Evolutionary conservation across 2,113 vertebrate species (phyloP).

Genomic region (Phaethon lepturus): DNA sequence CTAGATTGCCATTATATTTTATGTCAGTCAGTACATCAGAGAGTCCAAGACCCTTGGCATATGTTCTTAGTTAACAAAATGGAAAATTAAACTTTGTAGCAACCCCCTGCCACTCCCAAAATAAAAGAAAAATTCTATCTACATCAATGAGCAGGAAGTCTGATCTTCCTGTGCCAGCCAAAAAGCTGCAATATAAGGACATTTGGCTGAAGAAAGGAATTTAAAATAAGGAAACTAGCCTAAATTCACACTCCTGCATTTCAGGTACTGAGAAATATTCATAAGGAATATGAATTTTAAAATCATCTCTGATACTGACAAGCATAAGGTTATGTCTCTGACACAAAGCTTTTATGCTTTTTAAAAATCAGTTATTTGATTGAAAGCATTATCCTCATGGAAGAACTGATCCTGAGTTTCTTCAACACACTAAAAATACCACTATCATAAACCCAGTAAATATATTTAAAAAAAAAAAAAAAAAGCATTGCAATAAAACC

Average conservation of each 20-base stretch:
- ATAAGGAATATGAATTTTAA: neutral
- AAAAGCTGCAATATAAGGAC: constrained; percentile 28
- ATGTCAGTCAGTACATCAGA: constrained; percentile 67
- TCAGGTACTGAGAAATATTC: neutral
- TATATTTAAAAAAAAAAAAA: neutral
- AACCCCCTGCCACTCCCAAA: constrained; percentile 68
- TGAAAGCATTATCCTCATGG: neutral
- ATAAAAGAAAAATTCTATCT: constrained; percentile 68
- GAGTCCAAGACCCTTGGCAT: constrained; percentile 67
- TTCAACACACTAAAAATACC: neutral
- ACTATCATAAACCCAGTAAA: rapidly evolving
- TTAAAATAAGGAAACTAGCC: constrained; percentile 21
- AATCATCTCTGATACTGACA: neutral
- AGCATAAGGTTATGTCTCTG: neutral
- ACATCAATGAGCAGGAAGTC: constrained; percentile 59
- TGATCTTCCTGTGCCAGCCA: constrained; percentile 50
- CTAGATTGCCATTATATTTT: constrained; percentile 64
- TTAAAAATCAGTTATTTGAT: neutral
- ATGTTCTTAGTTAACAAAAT: constrained; percentile 74
- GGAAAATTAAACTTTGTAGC: constrained; percentile 71
- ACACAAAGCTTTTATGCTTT: neutral
- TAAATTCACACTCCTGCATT: neutral
- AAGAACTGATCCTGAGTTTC: neutral
- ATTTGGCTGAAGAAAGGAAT: constrained; percentile 34
- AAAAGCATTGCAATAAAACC: rapidly evolving